A percentile compares a stretch with the other conserved stretches of the same genome.
Conservation (phyloP, 2,797 vertebrate species). For the Prionace glauca region DNA sequence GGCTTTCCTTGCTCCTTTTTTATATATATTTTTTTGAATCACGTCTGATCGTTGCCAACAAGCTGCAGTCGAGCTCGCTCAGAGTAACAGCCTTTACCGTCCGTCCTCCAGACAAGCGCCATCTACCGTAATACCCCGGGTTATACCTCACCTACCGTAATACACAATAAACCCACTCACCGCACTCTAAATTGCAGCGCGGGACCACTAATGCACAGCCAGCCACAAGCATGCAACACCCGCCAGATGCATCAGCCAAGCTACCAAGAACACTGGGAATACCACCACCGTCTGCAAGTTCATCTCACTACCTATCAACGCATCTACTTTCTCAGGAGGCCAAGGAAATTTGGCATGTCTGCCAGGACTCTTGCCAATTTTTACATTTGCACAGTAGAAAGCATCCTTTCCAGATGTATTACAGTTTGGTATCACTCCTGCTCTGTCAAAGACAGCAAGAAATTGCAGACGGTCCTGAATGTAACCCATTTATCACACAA, state of each 20-base stretch:
- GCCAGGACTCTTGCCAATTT: too few relatives aligned
- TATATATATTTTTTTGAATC: not conserved
- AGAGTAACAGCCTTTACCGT: not conserved
- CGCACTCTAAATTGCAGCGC: not conserved
- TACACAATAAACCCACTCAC: not conserved
- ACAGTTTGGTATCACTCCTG: too few relatives aligned
- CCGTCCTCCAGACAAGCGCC: not conserved
- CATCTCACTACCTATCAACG: too few relatives aligned
- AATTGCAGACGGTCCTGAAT: too few relatives aligned
- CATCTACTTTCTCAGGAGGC: too few relatives aligned
- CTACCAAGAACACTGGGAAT: too few relatives aligned
- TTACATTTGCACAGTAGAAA: too few relatives aligned
- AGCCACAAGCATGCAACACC: not conserved
- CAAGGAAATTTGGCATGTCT: too few relatives aligned
- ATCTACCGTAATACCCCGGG: conserved; percentile 1
- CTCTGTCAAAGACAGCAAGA: too few relatives aligned
- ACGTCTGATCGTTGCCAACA: not conserved
- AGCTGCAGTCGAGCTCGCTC: not conserved
- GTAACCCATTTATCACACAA: too few relatives aligned
- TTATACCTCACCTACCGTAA: not conserved
- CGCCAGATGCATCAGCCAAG: not conserved
- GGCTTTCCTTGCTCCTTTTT: not conserved
- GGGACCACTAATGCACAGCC: not conserved
- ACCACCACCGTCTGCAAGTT: not conserved
- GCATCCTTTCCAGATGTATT: too few relatives aligned